Evolutionary conservation across 2,797 vertebrate species (phyloP).

Genomic region (Manis crassicaudata): DNA sequence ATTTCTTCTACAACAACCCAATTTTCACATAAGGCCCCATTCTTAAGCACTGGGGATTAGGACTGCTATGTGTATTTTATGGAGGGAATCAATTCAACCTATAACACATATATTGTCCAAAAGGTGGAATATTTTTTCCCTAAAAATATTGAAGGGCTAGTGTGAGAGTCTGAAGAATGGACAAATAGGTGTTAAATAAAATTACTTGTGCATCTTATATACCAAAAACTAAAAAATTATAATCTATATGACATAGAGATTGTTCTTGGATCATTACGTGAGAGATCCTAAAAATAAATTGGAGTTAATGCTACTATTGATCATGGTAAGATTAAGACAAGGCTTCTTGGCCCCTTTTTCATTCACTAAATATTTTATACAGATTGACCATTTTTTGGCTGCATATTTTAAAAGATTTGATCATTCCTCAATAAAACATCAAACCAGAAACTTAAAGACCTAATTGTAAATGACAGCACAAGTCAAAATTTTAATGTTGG

Average conservation of each 20-base stretch:
- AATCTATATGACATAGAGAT: background rate
- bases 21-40: background rate
- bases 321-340: background rate
- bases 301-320: background rate
- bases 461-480: constrained; percentile 78
- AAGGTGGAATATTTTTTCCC: background rate
- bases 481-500: constrained; percentile 67
- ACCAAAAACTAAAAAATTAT: background rate
- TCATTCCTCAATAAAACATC: constrained; percentile 56
- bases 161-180: background rate
- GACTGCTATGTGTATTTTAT: background rate
- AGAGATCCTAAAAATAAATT: background rate
- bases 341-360: constrained; percentile 31
- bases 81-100: background rate
- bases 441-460: constrained; percentile 64
- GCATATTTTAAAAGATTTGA: constrained; percentile 69
- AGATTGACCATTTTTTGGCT: constrained; percentile 61
- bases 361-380: constrained; percentile 41
- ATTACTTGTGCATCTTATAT: background rate
- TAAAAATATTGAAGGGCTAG: background rate
- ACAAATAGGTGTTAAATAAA: background rate
- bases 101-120: background rate
- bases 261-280: background rate
- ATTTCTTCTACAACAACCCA: background rate
- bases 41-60: background rate